These are phyloP conservation scores for Bettongia penicillata DNA, from an alignment of 2,113 vertebrate genomes.

Conservation along the genomic window DNA sequence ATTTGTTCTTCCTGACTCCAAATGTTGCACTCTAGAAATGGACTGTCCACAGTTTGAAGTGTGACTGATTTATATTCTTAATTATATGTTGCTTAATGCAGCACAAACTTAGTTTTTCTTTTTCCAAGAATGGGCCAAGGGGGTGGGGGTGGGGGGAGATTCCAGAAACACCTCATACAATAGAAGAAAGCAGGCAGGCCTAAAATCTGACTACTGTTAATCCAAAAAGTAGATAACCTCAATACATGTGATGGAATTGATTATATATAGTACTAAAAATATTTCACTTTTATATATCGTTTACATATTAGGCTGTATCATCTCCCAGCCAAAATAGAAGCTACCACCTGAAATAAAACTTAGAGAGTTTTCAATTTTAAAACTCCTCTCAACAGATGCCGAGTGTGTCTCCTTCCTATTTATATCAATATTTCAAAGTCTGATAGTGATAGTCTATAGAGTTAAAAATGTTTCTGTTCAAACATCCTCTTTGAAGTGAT, in stretches of 20 bases:
- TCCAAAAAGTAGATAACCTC: not conserved
- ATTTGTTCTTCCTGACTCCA: not conserved
- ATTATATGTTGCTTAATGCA: constrained; percentile 2
- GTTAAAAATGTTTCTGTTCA: constrained; percentile 57
- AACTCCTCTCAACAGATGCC: constrained; percentile 37
- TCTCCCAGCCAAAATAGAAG: not conserved
- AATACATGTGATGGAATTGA: fast-evolving
- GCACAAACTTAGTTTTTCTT: constrained; percentile 32
- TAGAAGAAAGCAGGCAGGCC: not conserved
- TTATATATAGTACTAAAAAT: fast-evolving
- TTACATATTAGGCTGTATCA: not conserved
- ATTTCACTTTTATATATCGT: not conserved
- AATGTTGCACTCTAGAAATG: not conserved
- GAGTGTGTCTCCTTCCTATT: constrained; percentile 9
- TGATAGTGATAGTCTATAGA: constrained; percentile 9
- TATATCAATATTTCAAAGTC: constrained; percentile 42
- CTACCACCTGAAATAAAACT: not conserved
- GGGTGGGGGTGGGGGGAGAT: not conserved
- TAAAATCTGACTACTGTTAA: not conserved
- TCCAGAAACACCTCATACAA: not conserved
- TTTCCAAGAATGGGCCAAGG: not conserved
- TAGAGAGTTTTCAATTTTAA: not conserved
- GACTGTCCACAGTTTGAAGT: not conserved
- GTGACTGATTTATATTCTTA: constrained; percentile 14
- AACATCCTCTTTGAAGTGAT: constrained; percentile 16